A percentile compares a stretch with the other conserved stretches of the same genome.
phyloP scores from a whole-genome alignment of 2,797 vertebrate species.

The Podarcis siculus region DNA sequence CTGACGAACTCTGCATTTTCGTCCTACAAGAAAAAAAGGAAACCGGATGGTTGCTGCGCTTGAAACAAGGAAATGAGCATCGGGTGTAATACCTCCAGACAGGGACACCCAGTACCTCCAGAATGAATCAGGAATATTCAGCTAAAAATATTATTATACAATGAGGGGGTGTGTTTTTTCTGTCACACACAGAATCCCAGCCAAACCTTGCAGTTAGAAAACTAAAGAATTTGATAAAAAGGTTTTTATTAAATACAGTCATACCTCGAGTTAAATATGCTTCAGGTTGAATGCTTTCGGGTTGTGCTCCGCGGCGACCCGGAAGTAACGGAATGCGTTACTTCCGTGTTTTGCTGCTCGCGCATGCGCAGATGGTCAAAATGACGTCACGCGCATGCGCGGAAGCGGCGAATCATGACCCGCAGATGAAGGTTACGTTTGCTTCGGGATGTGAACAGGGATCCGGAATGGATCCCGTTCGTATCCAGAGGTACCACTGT shows the following conservation, averaged over 20 bases:
- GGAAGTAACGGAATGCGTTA: too few species aligned
- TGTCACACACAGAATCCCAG: not conserved
- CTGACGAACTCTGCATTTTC: constrained; percentile 3
- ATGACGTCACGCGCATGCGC: too few species aligned
- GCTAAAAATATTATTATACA: not conserved
- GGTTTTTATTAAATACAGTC: not conserved
- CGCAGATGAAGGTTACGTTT: too few species aligned
- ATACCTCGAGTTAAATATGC: too few species aligned
- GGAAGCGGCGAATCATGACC: too few species aligned
- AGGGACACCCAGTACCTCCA: not conserved
- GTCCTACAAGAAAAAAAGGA: not conserved
- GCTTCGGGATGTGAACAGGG: too few species aligned
- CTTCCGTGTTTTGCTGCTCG: too few species aligned
- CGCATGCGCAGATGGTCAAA: too few species aligned
- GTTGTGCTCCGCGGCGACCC: too few species aligned
- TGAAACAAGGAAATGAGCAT: not conserved
- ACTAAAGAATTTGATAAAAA: not conserved
- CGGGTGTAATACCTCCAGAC: not conserved
- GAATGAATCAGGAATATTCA: not conserved
- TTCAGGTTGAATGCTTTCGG: too few species aligned
- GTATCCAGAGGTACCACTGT: too few species aligned
- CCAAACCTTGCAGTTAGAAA: not conserved
- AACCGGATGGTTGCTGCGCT: not conserved
- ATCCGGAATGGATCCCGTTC: too few species aligned
- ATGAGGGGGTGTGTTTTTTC: constrained; percentile 12